Conservation (phyloP, 2,888 invertebrate genomes). For the Acrobasis repandana region DNA sequence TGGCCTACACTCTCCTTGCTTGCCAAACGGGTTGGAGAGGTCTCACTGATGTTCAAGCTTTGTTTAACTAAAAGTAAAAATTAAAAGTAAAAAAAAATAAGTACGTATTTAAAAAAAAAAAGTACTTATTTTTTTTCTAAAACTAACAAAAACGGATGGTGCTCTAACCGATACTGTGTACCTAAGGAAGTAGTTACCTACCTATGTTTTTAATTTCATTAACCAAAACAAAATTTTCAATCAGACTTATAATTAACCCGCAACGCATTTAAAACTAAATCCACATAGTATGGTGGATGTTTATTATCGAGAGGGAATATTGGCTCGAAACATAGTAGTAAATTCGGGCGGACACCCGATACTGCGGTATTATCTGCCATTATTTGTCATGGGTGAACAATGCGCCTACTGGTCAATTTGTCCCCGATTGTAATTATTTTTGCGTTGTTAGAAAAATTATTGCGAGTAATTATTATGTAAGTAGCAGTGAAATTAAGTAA, state of each 20-base stretch:
- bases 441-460: conserved; percentile 31
- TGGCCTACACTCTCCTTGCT: no score
- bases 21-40: no score
- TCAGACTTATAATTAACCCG: conserved; percentile 4
- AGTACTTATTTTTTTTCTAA: no score
- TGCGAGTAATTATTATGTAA: not conserved
- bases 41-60: no score
- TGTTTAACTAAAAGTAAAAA: no score
- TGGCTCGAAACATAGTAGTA: conserved; percentile 78
- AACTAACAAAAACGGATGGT: no score
- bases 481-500: no score
- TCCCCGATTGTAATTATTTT: conserved; percentile 59
- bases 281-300: conserved; percentile 42
- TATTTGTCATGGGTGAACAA: conserved; percentile 79
- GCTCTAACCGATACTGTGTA: no score
- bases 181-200: no score
- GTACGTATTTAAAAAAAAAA: no score
- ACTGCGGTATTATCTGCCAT: conserved; percentile 80
- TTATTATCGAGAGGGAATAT: conserved; percentile 77
- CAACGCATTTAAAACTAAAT: conserved; percentile 21
- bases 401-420: conserved; percentile 74
- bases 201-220: no score
- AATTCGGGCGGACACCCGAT: conserved; percentile 77
- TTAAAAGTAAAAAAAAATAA: no score
- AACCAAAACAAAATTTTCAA: conserved; percentile 1